Evolutionary conservation across 1,140 invertebrate species (phyloP), one percentile per base, ranked within the genome.

Genomic region (Penaeus chinensis): DNA sequence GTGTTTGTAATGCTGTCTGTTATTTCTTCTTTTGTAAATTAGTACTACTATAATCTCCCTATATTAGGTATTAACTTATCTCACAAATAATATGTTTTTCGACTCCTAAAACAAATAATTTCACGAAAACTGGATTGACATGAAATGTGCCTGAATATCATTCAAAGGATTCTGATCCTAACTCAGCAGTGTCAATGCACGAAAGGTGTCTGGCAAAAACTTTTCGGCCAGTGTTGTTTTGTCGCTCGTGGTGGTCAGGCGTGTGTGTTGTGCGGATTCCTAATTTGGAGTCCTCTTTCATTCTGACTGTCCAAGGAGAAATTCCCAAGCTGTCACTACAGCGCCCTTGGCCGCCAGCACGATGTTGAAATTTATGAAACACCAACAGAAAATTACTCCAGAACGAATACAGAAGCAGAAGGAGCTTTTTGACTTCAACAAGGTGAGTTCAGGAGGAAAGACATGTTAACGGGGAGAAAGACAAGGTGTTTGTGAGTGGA

Each of bases 341-440:
- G 54, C 54, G 54, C 54, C 54, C 54, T 54, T 54, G 54, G 54
- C 54, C 42, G 47, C 61, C 77, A 47, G 20, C 81, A 63, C 54
- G 32, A 88, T 88, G 87, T 84, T 88, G 66, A 88, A 88, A 42
- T 88, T 88, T 84, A 88, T 88, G 87, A 88, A 84, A 80, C 87
- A 84, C 63, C 82, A 84, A 65, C 87, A 88, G 61, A 88, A 88
- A 79, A 47, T 88, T 7, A 84, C 82, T 32, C 87, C 87, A 47
- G 87, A 88, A 69, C 74, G 87, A 32, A 65, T 88, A 80, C 82
- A 88, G 76, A 88, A 88, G 77, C 87, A 88, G 65, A 79, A 84
- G 76, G 87, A 88, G 62, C 63, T 88, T 11, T 88, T 88, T 61
- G 82, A 62, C 2, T 88, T 88, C 54, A 80, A 69, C 22, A 79